Base-by-base conservation (phyloP, 2,113 vertebrate genomes). In the Alethe castanea region DNA sequence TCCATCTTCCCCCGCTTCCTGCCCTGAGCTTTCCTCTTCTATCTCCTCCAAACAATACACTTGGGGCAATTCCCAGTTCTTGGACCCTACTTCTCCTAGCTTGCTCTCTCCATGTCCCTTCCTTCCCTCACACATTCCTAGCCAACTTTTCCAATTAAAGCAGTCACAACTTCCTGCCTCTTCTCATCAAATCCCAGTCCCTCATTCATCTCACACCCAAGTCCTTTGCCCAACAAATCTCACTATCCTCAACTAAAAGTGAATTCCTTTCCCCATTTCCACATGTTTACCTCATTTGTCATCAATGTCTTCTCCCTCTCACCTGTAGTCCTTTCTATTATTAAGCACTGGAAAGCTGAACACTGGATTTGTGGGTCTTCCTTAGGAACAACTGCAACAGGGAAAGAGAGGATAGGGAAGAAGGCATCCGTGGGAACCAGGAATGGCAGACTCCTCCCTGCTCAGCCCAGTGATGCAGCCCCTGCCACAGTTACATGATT, bases 271-370 rank as follows among this genome's bases (percentile, higher is more conserved):
- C 28, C 42, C 42, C 16, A 48, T 22, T 40, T 15, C 38, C 36
- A 17, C 3, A 1, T 5, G 12, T 67, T 60, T 72, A 48, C 17
- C 14, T 7, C 26, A 50, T 22, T 35, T 11, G 0, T 26, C 29
- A 38, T 19, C 42, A 61, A 9, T 1, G 3, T 18, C 40, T 69
- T n/a, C 44, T 60, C 38, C 66, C 31, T 61, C 59, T 47, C 69
- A 70, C 35, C 45, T 25, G 5, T 0, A 66, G 15, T 7, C 15
- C 38, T 48, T 74, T 52, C 40, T 53, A 14, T 53, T 47, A 52
- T 29, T 40, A 71, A 69, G 45, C n/a, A 57, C 24, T 26, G n/a
- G 54, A 65, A 88, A 76, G 35, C 57, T 54, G 36, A 90, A 56
- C 0, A 4, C 35, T 80, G 50, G 20, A 60, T 60, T 44, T 4